Percentiles rank a stretch among this genome's conserved stretches.
Evolutionary conservation across 2,888 invertebrate species (phyloP).

Genomic region (Drosophila helvetica): DNA sequence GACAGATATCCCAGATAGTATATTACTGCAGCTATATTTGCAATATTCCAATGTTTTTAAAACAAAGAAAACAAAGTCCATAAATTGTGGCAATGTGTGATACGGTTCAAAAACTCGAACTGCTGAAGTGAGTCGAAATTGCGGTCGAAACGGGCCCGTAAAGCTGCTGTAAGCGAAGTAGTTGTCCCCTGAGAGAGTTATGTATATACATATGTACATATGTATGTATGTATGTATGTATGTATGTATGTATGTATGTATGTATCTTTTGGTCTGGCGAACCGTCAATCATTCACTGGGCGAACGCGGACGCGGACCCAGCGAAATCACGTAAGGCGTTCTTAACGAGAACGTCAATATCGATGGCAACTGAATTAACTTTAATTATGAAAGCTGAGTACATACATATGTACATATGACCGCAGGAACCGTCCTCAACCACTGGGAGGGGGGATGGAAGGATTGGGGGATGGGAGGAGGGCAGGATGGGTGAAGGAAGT

Average conservation of each 20-base stretch:
- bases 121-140: not conserved
- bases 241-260: too few species aligned
- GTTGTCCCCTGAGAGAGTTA: too few species aligned
- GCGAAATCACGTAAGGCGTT: not conserved
- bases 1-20: not conserved
- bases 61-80: not conserved
- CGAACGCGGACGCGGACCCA: not conserved
- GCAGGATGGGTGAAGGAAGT: conserved; percentile 11
- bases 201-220: too few species aligned
- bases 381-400: conserved; percentile 41
- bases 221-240: too few species aligned
- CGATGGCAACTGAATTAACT: conserved; percentile 41
- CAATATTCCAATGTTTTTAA: too few species aligned
- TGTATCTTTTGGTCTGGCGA: not conserved
- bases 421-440: conserved; percentile 22
- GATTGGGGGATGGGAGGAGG: too few species aligned
- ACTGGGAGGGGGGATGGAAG: too few species aligned
- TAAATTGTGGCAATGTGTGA: not conserved
- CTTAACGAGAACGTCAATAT: conserved; percentile 25
- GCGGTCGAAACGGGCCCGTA: not conserved
- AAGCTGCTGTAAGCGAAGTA: not conserved
- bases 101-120: not conserved
- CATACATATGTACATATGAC: conserved; percentile 24
- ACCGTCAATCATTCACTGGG: too few species aligned
- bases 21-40: not conserved